Percentiles rank a stretch among this genome's conserved stretches.
phyloP scores from a whole-genome alignment of 2,888 invertebrate genomes.

The Rhodophaea formosa region DNA sequence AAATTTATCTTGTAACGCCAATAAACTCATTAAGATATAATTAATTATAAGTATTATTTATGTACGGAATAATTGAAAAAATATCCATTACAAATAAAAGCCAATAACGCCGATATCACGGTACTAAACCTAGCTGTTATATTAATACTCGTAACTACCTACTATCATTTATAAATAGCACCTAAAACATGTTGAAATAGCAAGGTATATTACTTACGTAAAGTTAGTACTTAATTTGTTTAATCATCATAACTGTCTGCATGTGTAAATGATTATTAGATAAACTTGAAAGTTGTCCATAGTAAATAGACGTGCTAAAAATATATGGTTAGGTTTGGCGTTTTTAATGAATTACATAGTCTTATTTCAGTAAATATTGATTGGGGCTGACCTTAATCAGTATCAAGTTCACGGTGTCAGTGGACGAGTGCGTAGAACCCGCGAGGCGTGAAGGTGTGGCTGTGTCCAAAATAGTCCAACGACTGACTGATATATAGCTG shows the following conservation, averaged over 20 bases:
- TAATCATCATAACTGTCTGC: too few relatives aligned
- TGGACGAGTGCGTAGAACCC: constrained; percentile 10
- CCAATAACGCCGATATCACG: not conserved
- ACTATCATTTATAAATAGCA: not conserved
- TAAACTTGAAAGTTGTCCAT: too few relatives aligned
- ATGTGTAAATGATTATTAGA: too few relatives aligned
- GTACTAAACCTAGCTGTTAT: not conserved
- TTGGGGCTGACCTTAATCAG: constrained; percentile 10
- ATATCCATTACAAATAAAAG: constrained; percentile 17
- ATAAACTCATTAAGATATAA: constrained; percentile 26
- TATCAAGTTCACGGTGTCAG: constrained; percentile 22
- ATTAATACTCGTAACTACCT: too few relatives aligned
- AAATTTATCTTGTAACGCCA: constrained; percentile 24
- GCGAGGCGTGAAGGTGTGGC: constrained; percentile 34
- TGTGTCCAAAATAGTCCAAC: constrained; percentile 42
- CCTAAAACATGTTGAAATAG: too few relatives aligned
- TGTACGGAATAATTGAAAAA: constrained; percentile 15
- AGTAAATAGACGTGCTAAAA: too few relatives aligned
- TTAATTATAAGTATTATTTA: not conserved
- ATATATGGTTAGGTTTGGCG: too few relatives aligned
- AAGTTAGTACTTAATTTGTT: too few relatives aligned
- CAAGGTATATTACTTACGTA: too few relatives aligned
- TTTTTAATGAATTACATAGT: too few relatives aligned
- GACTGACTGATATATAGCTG: constrained; percentile 41
- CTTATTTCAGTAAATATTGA: constrained; percentile 7